Evolutionary conservation across 2,888 invertebrate genomes (phyloP).

Genomic region (Dryobota labecula): DNA sequence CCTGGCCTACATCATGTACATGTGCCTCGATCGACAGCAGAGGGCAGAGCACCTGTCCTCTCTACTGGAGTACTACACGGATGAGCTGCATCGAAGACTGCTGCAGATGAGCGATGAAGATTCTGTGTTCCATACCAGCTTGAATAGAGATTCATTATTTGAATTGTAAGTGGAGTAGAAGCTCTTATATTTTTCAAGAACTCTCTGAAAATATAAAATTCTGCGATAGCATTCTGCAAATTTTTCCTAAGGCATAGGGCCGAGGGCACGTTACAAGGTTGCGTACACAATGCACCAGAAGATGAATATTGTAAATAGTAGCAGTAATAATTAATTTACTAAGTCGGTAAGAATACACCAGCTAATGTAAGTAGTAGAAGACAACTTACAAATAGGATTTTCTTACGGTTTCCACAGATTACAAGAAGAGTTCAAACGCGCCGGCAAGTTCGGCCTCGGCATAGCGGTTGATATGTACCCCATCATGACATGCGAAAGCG

Average conservation of each 20-base stretch:
- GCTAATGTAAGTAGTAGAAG: background rate
- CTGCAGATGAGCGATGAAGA: slow-evolving; percentile 88
- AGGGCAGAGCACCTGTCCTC: slow-evolving; percentile 90
- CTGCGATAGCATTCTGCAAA: background rate
- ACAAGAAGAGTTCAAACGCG: slow-evolving; percentile 91
- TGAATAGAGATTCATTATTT: slow-evolving; percentile 88
- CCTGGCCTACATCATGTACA: slow-evolving; percentile 92
- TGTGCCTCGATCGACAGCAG: slow-evolving; percentile 92
- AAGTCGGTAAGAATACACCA: background rate
- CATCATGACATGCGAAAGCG: slow-evolving; percentile 93
- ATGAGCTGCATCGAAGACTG: slow-evolving; percentile 90
- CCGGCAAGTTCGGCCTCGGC: slow-evolving; percentile 92
- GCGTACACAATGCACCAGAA: background rate
- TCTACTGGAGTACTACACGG: slow-evolving; percentile 91
- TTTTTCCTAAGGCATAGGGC: background rate
- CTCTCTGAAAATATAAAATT: no score
- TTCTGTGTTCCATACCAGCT: slow-evolving; percentile 78
- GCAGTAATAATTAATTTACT: background rate
- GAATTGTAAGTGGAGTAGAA: slow-evolving; percentile 85
- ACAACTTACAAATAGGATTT: background rate
- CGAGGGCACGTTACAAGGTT: background rate
- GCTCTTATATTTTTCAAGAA: background rate
- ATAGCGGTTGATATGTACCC: slow-evolving; percentile 93
- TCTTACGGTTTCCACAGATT: slow-evolving; percentile 84
- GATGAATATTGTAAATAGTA: background rate